A percentile compares a stretch with the other conserved stretches of the same genome.
Evolutionary conservation across 2,888 invertebrate genomes (phyloP).

Genomic region (Pollenia griseotomentosa): DNA sequence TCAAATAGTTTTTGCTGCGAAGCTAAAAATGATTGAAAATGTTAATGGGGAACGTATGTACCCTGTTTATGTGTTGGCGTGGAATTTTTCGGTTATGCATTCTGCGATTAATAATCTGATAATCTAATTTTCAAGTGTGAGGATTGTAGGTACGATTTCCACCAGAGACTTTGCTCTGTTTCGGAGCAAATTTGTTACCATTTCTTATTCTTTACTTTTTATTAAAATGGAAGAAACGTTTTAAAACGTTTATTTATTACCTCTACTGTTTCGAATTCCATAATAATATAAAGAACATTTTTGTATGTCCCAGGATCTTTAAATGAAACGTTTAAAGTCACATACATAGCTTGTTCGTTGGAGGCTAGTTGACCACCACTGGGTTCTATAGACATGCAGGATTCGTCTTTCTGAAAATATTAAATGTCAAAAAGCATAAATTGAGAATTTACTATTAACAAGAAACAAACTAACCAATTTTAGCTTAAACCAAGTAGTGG

Average conservation of each 20-base stretch:
- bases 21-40: too few relatives aligned
- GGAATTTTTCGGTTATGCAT: too few relatives aligned
- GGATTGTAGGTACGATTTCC: too few relatives aligned
- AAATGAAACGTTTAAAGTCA: slow-evolving; percentile 76
- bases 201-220: too few relatives aligned
- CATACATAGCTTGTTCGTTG: slow-evolving; percentile 77
- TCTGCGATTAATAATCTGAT: too few relatives aligned
- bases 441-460: neutral
- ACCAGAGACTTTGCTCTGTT: too few relatives aligned
- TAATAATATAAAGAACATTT: slow-evolving; percentile 77
- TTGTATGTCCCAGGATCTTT: slow-evolving; percentile 79
- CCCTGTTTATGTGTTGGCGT: too few relatives aligned
- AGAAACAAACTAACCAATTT: slow-evolving; percentile 76
- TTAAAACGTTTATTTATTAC: slow-evolving; percentile 72
- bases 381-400: slow-evolving; percentile 76
- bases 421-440: neutral
- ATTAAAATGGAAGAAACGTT: too few relatives aligned
- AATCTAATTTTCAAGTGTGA: too few relatives aligned
- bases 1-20: too few relatives aligned
- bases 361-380: slow-evolving; percentile 78
- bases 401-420: slow-evolving; percentile 59
- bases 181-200: too few relatives aligned
- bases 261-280: slow-evolving; percentile 76
- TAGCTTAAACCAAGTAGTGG: slow-evolving; percentile 78
- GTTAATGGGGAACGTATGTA: too few relatives aligned